Base-by-base conservation (phyloP, 2,888 invertebrate species). In the Campoletis raptor region DNA sequence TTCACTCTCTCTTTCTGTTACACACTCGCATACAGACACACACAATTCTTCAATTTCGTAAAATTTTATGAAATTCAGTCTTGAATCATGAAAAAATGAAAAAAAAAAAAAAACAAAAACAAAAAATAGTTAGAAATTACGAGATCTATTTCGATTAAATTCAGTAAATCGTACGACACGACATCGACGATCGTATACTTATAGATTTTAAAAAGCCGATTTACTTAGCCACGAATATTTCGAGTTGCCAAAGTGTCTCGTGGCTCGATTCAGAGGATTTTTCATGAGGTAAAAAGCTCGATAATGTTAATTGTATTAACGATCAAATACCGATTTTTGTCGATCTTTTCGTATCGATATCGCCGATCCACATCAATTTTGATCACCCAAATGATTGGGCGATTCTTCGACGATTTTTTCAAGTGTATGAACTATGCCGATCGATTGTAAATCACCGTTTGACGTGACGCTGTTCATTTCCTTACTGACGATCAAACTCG, bases 361-460 rank as follows among this genome's bases (percentile, higher is more conserved):
- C 10, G 18, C 45, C 24, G 45, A 18, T 64, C 18, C 12, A 57
- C 76, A 52, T 89, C 83, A 90, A 87, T 90, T 90, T 30, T 90
- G 89, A 67, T 93, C 93, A 73, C 89, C 54, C 40, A 42, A 88
- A 36, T 90, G 87, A 74, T 88, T 92, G 15, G 45, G 48, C 18
- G 77, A 21, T 86, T 94, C 94, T 88, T 94, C 94, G 85, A 94
- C 88, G 70, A 94, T 94, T 87, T 92, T 93, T 84, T 94, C 94
- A 45, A 94, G 90, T 5, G 90, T 91, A 73, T 92, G 91, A 74
- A 69, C 36, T 12, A 69, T n/a, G 12, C 21, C 73, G 67, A 69
- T 52, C 24, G 81, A 24, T 24, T 82, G 80, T 21, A 40, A 18
- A 18, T 85, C 87, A 0, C 77, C 80, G 70, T 80, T 80, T 2